Evolutionary conservation across 2,888 invertebrate species (phyloP), one percentile per base, ranked within the genome.

Genomic region (Andrena bucephala): DNA sequence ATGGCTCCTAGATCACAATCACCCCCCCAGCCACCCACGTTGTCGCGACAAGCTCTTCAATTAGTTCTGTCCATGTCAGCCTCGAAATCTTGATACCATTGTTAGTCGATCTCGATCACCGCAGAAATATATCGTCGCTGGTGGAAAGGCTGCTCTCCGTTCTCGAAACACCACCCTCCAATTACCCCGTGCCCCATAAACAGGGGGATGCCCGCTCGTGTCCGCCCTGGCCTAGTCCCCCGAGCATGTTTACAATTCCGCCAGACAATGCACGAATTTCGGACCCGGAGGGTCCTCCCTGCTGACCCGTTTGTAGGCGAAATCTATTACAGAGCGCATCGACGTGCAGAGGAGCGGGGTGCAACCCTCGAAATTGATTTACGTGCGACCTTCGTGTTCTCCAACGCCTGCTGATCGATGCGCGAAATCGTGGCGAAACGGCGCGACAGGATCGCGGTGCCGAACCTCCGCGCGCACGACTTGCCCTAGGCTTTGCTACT

Each of bases 321-420:
- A 85, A 85, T 81, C 85, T 85, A 82, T 85, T 85, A 81, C 76
- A 63, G 81, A 78, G 78, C 78, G 78, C 78, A 81, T 81, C 76
- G 76, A 57, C 76, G 78, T 68, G 78, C 68, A 70, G 33, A 54
- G 8, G 68, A n/a, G 50, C 48, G 33, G 29, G 68, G 69, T 69
- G 76, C 78, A 72, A 72, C 54, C 69, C 66, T 63, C 70, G 76
- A 85, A 85, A 85, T 81, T 85, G 85, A 85, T 84, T 85, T 85
- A 85, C 72, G 65, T 59, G 52, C 65, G 62, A 76, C 68, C 81
- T 68, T 83, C 76, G 63, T 72, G 65, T 81, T 48, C 13, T 57
- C 60, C 60, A 48, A 79, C 31, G 52, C 29, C 29, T 29, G 10
- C 52, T 70, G 76, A 76, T 83, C 82, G 81, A 81, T 83, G 70